Evolutionary conservation across 2,797 vertebrate genomes (phyloP).

Genomic region (Poeciliopsis gracilis): DNA sequence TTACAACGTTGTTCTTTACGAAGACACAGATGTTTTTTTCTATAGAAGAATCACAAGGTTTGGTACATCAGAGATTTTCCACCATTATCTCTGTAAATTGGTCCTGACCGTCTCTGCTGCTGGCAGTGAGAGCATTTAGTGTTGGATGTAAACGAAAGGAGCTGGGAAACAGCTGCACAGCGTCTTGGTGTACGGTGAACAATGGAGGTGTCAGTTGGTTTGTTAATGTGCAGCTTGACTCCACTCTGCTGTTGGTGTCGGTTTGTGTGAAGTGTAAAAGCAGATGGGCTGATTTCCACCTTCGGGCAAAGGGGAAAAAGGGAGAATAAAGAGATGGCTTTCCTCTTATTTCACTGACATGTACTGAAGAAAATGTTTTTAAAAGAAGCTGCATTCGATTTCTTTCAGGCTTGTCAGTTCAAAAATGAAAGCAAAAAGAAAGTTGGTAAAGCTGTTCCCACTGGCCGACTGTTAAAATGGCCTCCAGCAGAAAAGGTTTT

Average conservation of each 20-base stretch:
- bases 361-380: neutral
- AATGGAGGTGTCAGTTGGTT: slow-evolving; percentile 1
- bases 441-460: neutral
- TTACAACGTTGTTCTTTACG: neutral
- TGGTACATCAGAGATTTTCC: neutral
- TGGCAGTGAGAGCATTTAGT: neutral
- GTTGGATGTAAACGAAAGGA: neutral
- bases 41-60: neutral
- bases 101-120: neutral
- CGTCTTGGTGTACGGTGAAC: neutral
- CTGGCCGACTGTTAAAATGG: neutral
- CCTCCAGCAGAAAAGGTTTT: neutral
- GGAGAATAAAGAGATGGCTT: neutral
- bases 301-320: neutral
- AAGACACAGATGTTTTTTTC: neutral
- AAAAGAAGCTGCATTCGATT: neutral
- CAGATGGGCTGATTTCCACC: slow-evolving; percentile 17
- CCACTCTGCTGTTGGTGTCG: slow-evolving; percentile 19
- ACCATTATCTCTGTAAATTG: neutral
- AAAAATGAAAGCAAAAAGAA: neutral
- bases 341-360: too few relatives aligned
- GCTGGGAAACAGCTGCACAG: neutral
- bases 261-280: slow-evolving; percentile 1
- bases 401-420: neutral
- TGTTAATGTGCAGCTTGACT: slow-evolving; percentile 51